Conservation (phyloP, 2,888 invertebrate species). For the Sinhomidia bicolor region DNA sequence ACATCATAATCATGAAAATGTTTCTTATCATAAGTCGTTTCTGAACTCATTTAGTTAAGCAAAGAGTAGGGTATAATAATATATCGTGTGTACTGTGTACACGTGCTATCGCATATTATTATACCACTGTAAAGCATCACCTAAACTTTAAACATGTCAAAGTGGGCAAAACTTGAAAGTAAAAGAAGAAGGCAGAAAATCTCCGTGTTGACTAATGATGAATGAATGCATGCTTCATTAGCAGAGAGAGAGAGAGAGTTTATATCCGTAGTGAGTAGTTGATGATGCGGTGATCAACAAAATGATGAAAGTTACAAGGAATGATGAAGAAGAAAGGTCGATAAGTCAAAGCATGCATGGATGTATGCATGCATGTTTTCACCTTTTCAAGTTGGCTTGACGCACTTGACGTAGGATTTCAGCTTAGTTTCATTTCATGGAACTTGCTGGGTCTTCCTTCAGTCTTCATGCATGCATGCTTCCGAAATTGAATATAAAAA, state of each 20-base stretch:
- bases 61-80: no score
- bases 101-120: no score
- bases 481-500: neutral
- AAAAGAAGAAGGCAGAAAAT: neutral
- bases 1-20: no score
- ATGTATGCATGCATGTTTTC: neutral
- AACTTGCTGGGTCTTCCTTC: neutral
- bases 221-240: slow-evolving; percentile 32
- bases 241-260: no score
- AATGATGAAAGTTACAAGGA: neutral
- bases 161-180: neutral
- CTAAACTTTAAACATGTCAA: slow-evolving; percentile 24
- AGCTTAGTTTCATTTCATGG: no score
- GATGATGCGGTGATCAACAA: neutral
- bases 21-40: no score
- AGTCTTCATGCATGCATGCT: neutral
- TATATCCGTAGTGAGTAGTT: neutral
- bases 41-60: no score
- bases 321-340: neutral
- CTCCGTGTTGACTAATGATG: neutral
- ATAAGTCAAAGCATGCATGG: no score
- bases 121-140: no score
- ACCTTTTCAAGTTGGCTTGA: no score
- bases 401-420: no score
- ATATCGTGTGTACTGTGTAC: no score